Base-by-base conservation (phyloP, 1,140 invertebrate species). In the Spodoptera frugiperda region DNA sequence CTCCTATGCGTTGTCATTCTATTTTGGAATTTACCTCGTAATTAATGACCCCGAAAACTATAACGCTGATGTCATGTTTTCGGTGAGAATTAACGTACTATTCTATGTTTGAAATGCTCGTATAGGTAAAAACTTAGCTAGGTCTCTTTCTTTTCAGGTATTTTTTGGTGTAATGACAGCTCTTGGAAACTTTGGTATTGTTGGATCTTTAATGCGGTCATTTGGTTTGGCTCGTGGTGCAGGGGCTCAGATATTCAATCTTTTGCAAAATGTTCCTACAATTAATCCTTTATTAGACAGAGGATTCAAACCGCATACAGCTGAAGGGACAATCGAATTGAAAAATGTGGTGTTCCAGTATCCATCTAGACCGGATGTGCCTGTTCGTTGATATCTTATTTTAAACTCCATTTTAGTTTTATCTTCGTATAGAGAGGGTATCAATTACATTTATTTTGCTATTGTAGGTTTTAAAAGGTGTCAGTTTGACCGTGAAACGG, bases 131-230 rank as follows among this genome's bases (percentile, higher is more conserved):
- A 4, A 4, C 25, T 25, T 39, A 39, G 15, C 17, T 15, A n/a
- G 3, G 1, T 15, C 17, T 3, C n/a, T 61, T 10, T 44, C 65
- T 11, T 82, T 79, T 10, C 48, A 96, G 96, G 95, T 98, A 0
- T 96, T 98, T 82, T 98, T 98, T 87, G 96, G 96, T 44, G 96
- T 99, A 1, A 92, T 99, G 48, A 96, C 97, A 85, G 98, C 97
- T 6, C 97, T 97, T 0, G 97, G 98, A 91, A 97, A 98, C 85
- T 96, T 99, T 81, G 98, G 98, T 15, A 96, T 98, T 83, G 3
- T 96, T 97, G 11, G 98, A 98, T 0, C 96, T 97, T 82, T 94
- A 99, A 54, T 97, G 97, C 88, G 95, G 39, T 49, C 96, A 1
- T 97, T 97, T 77, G 95, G 95, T 0, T 94, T 96, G n/a, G 98